Evolutionary conservation across 1,140 invertebrate genomes (phyloP).

Genomic region (Drosophila rhopaloa): DNA sequence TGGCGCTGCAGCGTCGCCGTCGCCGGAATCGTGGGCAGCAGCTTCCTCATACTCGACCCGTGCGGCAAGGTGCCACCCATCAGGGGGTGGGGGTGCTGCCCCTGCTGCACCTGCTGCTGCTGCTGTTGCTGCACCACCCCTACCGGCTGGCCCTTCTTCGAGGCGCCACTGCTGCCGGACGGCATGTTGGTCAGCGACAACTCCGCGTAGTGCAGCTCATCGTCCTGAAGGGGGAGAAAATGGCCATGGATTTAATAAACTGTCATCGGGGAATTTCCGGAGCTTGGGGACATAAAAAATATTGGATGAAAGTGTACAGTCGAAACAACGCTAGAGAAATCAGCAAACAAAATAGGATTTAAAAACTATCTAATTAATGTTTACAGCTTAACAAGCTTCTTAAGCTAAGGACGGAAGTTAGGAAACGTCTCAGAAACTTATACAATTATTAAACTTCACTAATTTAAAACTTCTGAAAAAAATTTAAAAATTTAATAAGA

Average conservation of each 20-base stretch:
- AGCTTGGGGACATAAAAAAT: neutral
- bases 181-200: conserved; percentile 86
- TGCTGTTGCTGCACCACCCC: conserved; percentile 58
- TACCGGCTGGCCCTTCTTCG: conserved; percentile 52
- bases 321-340: neutral
- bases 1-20: conserved; percentile 78
- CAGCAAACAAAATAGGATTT: too few relatives aligned
- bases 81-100: conserved; percentile 42
- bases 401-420: too few relatives aligned
- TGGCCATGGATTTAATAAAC: conserved; percentile 1
- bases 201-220: conserved; percentile 91
- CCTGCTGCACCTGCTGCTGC: conserved; percentile 31
- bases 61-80: conserved; percentile 75
- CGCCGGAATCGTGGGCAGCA: conserved; percentile 74
- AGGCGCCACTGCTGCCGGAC: conserved; percentile 59
- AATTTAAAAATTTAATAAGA: too few relatives aligned
- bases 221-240: conserved; percentile 69
- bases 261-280: neutral
- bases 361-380: too few relatives aligned
- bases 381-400: too few relatives aligned
- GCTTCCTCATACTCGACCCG: conserved; percentile 77
- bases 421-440: too few relatives aligned
- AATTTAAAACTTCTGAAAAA: too few relatives aligned
- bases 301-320: neutral
- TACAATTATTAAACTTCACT: too few relatives aligned